A percentile compares a stretch with the other conserved stretches of the same genome.
phyloP scores from a whole-genome alignment of 2,113 vertebrate species.

The Climacteris rufus region DNA sequence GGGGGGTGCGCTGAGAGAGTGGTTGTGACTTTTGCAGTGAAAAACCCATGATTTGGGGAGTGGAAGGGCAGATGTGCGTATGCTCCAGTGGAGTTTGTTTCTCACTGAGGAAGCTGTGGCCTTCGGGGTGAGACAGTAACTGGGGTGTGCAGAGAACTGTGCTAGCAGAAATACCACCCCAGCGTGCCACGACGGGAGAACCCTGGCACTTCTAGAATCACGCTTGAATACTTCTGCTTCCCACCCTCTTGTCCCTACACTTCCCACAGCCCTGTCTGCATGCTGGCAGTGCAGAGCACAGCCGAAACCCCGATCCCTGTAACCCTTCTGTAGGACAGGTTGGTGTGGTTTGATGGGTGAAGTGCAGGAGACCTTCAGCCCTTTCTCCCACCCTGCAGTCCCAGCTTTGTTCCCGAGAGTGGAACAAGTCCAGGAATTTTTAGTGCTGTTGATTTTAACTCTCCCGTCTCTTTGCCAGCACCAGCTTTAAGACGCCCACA shows the following conservation, averaged over 20 bases:
- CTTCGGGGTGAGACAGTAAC: background rate
- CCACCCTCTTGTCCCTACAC: background rate
- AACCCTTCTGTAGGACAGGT: background rate
- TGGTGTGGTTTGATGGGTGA: background rate
- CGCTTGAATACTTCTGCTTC: background rate
- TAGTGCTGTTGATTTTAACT: background rate
- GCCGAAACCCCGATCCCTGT: fast-evolving
- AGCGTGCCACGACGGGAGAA: fast-evolving
- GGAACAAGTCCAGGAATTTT: background rate
- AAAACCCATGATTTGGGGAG: background rate
- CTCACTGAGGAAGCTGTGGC: background rate
- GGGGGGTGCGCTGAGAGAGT: background rate
- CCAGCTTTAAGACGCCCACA: slow-evolving; percentile 26
- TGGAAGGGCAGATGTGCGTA: background rate
- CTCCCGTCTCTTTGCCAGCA: background rate
- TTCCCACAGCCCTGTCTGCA: background rate
- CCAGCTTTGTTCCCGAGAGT: background rate
- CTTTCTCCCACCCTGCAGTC: background rate
- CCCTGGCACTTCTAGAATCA: background rate
- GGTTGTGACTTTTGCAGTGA: background rate
- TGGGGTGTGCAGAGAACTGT: background rate
- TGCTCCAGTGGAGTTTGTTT: background rate
- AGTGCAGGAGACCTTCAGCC: background rate
- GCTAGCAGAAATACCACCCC: background rate
- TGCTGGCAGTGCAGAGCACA: background rate